Evolutionary conservation across 2,888 invertebrate genomes (phyloP).

Genomic region (Drosophila formosana): DNA sequence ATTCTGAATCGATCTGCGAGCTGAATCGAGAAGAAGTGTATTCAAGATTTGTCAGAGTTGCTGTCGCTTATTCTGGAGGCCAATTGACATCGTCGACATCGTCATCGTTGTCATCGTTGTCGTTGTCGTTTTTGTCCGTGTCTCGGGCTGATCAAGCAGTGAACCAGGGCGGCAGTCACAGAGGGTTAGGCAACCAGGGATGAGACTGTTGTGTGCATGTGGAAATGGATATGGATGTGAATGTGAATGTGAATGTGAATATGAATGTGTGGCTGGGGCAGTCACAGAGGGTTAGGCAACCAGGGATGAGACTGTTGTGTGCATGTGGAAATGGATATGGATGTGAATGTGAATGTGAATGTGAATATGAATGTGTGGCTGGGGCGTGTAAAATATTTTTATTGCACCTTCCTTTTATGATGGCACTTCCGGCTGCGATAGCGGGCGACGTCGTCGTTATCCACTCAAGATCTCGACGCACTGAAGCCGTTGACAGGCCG

Average conservation of each 20-base stretch:
- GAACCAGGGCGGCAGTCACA: slow-evolving; percentile 26
- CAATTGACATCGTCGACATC: slow-evolving; percentile 48
- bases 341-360: neutral
- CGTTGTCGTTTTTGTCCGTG: slow-evolving; percentile 29
- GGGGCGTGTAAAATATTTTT: slow-evolving; percentile 81
- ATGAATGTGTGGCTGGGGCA: slow-evolving; percentile 43
- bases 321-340: neutral
- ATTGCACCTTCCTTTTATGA: slow-evolving; percentile 84
- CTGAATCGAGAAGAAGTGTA: slow-evolving; percentile 24
- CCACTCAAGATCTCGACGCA: slow-evolving; percentile 76
- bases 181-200: slow-evolving; percentile 32
- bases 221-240: neutral
- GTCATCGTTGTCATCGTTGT: slow-evolving; percentile 30
- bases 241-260: neutral
- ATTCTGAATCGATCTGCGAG: neutral
- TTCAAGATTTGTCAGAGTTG: neutral
- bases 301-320: slow-evolving; percentile 5
- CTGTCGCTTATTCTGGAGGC: slow-evolving; percentile 5
- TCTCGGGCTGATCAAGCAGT: slow-evolving; percentile 50
- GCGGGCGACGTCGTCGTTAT: slow-evolving; percentile 56
- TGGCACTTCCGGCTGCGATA: slow-evolving; percentile 83
- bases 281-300: slow-evolving; percentile 39
- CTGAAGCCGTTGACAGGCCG: slow-evolving; percentile 62
- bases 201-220: neutral
- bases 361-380: slow-evolving; percentile 21